Conservation (phyloP, 1,140 invertebrate species). For the Eulimnadia texana region DNA sequence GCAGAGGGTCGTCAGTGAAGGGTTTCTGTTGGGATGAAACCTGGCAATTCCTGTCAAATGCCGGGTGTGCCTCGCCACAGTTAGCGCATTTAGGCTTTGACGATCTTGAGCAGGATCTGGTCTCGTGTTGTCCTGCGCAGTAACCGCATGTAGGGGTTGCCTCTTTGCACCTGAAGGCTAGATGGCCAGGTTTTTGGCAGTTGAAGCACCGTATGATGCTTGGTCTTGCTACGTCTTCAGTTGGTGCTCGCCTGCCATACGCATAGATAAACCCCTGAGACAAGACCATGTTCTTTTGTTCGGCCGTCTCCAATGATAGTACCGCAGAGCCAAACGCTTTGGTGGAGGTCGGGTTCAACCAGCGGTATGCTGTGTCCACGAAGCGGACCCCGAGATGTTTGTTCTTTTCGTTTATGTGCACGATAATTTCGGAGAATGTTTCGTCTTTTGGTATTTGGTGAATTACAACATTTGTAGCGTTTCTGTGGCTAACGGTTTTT, state of each 20-base stretch:
- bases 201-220: not conserved
- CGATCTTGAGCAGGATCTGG: not conserved
- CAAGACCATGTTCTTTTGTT: not conserved
- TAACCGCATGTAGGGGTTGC: not conserved
- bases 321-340: not conserved
- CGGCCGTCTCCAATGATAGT: not conserved
- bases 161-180: not conserved
- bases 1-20: too few species aligned
- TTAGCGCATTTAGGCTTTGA: not conserved
- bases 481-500: not conserved
- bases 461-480: not conserved
- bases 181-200: not conserved
- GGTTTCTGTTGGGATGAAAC: too few species aligned
- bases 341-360: not conserved
- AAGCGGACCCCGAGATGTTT: not conserved
- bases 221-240: not conserved
- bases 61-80: not conserved
- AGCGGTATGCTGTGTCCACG: not conserved
- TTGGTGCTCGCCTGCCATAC: not conserved
- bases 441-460: not conserved
- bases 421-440: not conserved
- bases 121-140: not conserved
- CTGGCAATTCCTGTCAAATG: too few species aligned
- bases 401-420: not conserved
- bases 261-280: not conserved